Evolutionary conservation across 2,888 invertebrate species (phyloP).

Genomic region (Synergus itoensis): DNA sequence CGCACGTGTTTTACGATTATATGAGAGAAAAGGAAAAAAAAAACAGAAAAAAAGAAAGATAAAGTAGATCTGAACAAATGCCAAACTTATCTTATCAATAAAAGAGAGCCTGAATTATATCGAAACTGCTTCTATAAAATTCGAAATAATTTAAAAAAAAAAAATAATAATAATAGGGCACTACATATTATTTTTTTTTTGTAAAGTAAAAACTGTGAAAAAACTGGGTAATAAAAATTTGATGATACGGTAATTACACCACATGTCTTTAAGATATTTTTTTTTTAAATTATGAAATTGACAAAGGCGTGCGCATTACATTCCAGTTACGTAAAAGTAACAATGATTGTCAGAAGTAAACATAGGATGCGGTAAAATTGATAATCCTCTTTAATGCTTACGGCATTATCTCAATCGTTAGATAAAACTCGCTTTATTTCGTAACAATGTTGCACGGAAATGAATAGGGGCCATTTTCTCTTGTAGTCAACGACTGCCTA

Average conservation of each 20-base stretch:
- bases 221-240: no score
- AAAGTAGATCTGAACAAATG: slow-evolving; percentile 22
- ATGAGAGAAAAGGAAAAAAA: neutral
- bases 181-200: no score
- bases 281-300: no score
- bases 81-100: no score
- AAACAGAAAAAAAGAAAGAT: neutral
- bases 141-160: no score
- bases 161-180: no score
- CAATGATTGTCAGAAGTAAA: neutral
- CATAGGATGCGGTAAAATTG: neutral
- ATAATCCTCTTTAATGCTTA: neutral
- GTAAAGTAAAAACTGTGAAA: no score
- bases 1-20: slow-evolving; percentile 9
- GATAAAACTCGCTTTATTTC: neutral
- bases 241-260: no score
- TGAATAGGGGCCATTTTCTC: slow-evolving; percentile 49
- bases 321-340: neutral
- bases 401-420: neutral
- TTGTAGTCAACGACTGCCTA: slow-evolving; percentile 46
- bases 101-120: no score
- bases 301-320: no score
- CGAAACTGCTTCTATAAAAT: no score
- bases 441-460: slow-evolving; percentile 15
- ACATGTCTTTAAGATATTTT: no score